Evolutionary conservation across 2,113 vertebrate species (phyloP).

Genomic region (sheep (Ovis aries)): DNA sequence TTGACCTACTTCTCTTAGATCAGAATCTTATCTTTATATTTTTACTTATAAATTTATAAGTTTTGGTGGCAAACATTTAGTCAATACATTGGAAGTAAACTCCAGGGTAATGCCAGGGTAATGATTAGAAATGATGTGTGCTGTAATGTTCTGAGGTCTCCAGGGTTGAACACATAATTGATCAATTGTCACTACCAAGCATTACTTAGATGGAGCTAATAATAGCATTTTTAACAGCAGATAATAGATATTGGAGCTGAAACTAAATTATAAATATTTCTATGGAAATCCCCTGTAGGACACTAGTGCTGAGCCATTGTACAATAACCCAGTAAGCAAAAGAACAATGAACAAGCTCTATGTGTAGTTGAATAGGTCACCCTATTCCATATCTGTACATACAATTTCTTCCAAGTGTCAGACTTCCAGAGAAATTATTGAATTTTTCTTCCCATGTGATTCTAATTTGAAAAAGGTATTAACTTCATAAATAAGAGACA

Average conservation of each 20-base stretch:
- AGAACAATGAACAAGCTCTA: fast-evolving
- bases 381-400: neutral
- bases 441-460: neutral
- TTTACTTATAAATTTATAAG: neutral
- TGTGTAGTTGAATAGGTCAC: neutral
- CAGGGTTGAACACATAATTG: neutral
- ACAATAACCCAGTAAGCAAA: neutral
- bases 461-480: neutral
- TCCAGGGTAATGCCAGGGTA: neutral
- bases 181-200: neutral
- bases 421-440: neutral
- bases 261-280: neutral
- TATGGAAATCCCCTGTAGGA: neutral
- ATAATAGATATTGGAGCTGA: neutral
- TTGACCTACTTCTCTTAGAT: neutral
- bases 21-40: neutral
- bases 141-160: neutral
- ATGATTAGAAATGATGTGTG: neutral
- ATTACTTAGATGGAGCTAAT: neutral
- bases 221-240: neutral
- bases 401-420: neutral
- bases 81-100: neutral
- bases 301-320: fast-evolving
- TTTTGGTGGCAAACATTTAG: neutral
- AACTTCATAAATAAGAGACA: neutral